Evolutionary conservation across 2,888 invertebrate genomes (phyloP).

Genomic region (Dichetophora obliterata): DNA sequence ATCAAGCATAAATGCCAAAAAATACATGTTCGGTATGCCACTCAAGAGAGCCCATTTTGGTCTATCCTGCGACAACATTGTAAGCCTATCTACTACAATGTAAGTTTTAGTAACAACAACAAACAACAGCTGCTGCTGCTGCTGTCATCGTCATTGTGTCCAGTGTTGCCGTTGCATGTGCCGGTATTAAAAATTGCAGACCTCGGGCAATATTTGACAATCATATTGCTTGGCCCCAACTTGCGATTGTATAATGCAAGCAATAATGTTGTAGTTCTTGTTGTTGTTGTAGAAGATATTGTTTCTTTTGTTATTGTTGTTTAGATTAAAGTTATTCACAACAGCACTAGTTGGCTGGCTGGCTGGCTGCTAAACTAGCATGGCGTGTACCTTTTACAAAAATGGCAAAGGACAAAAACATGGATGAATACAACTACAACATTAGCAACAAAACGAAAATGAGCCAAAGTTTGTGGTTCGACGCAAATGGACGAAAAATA

Average conservation of each 20-base stretch:
- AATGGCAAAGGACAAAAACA: not conserved
- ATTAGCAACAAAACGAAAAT: constrained; percentile 9
- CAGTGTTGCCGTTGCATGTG: not conserved
- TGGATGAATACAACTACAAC: constrained; percentile 3
- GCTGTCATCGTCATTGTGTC: not conserved
- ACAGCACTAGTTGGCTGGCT: not conserved
- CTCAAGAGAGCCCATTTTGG: constrained; percentile 27
- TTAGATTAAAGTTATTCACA: constrained; percentile 11
- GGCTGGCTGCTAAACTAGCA: not conserved
- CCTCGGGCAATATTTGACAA: not conserved
- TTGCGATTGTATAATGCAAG: constrained; percentile 4
- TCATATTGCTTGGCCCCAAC: not conserved
- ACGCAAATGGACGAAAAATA: not conserved
- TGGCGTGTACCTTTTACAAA: not conserved
- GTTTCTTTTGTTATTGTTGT: not conserved
- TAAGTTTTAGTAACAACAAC: not conserved
- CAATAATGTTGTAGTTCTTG: not conserved
- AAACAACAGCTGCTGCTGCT: constrained; percentile 1
- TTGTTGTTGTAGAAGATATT: not conserved
- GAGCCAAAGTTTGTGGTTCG: not conserved
- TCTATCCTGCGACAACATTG: constrained; percentile 7
- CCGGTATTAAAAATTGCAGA: not conserved
- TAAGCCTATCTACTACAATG: not conserved
- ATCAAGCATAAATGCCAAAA: constrained; percentile 19
- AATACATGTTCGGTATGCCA: constrained; percentile 15